phyloP scores from a whole-genome alignment of 2,113 vertebrate species.

The Picathartes gymnocephalus region DNA sequence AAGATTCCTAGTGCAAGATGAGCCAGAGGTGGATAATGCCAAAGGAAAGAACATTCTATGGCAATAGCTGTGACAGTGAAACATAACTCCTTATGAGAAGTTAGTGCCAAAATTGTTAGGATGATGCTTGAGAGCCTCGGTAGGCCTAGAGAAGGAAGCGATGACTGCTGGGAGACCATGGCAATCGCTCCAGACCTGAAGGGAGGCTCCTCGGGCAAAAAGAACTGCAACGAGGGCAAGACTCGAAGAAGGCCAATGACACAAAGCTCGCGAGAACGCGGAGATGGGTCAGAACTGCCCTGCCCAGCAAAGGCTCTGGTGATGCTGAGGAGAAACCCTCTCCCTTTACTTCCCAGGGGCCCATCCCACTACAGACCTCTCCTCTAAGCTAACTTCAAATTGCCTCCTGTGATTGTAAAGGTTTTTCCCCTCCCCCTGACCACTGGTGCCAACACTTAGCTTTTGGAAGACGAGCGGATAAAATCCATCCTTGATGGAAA shows the following conservation, averaged over 20 bases:
- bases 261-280: fast-evolving
- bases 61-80: background rate
- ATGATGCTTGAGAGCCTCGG: fast-evolving
- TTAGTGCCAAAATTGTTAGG: background rate
- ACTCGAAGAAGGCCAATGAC: background rate
- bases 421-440: background rate
- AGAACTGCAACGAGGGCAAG: fast-evolving
- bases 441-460: background rate
- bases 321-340: background rate
- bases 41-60: background rate
- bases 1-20: background rate
- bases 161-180: fast-evolving
- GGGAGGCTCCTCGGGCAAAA: fast-evolving
- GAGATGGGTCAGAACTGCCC: background rate
- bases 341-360: background rate
- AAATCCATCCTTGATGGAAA: fast-evolving
- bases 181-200: fast-evolving
- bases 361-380: background rate
- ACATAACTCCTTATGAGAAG: background rate
- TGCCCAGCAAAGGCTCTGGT: background rate
- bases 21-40: background rate
- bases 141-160: background rate
- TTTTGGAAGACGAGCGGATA: background rate
- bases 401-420: background rate
- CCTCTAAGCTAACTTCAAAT: background rate